phyloP scores from a whole-genome alignment of 2,888 invertebrate species.

The Rhingia rostrata region DNA sequence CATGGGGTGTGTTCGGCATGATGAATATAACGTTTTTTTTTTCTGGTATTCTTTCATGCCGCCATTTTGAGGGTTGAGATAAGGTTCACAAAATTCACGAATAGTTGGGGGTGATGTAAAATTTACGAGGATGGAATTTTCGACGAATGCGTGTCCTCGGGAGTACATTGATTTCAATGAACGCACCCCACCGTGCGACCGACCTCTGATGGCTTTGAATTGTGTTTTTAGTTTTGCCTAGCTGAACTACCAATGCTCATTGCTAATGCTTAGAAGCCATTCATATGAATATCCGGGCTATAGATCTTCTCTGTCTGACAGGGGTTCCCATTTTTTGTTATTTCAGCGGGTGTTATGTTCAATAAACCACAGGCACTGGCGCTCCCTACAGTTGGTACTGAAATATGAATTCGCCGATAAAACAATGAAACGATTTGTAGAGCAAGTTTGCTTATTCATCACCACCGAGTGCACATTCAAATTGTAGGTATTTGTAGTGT shows the following conservation, averaged over 20 bases:
- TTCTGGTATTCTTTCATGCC: constrained; percentile 6
- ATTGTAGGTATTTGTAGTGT: constrained; percentile 3
- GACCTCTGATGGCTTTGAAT: constrained; percentile 50
- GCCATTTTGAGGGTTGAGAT: constrained; percentile 50
- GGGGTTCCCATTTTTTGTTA: background rate
- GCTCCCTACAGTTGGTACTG: background rate
- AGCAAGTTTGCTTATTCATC: constrained; percentile 41
- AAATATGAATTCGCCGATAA: constrained; percentile 25
- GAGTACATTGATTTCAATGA: constrained; percentile 56
- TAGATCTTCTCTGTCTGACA: background rate
- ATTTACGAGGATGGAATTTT: constrained; percentile 53
- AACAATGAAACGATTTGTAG: constrained; percentile 15
- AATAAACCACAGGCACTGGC: constrained; percentile 17
- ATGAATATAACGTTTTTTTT: constrained; percentile 3
- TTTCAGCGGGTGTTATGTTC: constrained; percentile 17
- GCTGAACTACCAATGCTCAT: constrained; percentile 13
- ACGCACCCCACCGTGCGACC: constrained; percentile 10
- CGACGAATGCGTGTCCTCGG: constrained; percentile 18
- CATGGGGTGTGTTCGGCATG: constrained; percentile 36
- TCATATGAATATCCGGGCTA: constrained; percentile 21
- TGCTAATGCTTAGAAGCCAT: constrained; percentile 32
- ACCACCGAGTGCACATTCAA: background rate
- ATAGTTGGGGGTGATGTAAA: constrained; percentile 41
- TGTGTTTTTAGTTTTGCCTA: background rate
- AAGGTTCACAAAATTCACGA: constrained; percentile 10